These are phyloP conservation scores for Acrocyrtus sp. DNA, from an alignment of 2,888 invertebrate species.

Conservation along the genomic window DNA sequence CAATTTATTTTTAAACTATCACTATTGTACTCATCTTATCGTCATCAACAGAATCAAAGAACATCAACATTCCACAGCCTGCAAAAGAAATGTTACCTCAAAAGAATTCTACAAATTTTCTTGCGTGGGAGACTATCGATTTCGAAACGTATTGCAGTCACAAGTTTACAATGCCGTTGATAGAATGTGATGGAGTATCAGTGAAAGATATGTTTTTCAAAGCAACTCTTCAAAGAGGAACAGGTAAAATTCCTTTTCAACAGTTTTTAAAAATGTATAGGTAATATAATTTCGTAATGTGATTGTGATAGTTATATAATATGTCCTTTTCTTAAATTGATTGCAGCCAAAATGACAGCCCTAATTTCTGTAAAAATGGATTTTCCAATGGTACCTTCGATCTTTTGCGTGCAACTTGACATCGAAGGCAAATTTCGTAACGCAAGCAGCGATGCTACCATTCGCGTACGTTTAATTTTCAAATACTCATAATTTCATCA, in stretches of 20 bases:
- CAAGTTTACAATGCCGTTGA: conserved; percentile 43
- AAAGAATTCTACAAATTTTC: conserved; percentile 39
- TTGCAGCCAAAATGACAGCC: conserved; percentile 78
- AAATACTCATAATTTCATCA: too few species aligned
- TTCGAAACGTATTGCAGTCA: conserved; percentile 18
- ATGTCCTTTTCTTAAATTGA: conserved; percentile 47
- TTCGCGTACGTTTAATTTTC: conserved; percentile 72
- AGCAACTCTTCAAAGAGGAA: conserved; percentile 82
- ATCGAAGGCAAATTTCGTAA: conserved; percentile 76
- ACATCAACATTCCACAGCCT: conserved; percentile 39
- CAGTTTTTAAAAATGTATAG: too few species aligned
- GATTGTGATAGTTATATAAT: too few species aligned
- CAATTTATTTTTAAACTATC: not conserved
- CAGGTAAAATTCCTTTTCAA: too few species aligned
- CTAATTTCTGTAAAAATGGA: conserved; percentile 82
- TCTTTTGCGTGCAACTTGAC: conserved; percentile 79
- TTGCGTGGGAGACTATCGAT: conserved; percentile 43
- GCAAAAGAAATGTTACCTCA: conserved; percentile 44
- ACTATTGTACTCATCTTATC: not conserved
- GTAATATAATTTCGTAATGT: too few species aligned
- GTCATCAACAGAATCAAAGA: conserved; percentile 28
- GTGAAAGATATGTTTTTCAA: conserved; percentile 78
- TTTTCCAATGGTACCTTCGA: conserved; percentile 81
- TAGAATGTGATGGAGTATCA: conserved; percentile 68
- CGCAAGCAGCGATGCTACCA: conserved; percentile 75